Base-by-base conservation (phyloP, 2,888 invertebrate genomes). In the Ceramica pisi region DNA sequence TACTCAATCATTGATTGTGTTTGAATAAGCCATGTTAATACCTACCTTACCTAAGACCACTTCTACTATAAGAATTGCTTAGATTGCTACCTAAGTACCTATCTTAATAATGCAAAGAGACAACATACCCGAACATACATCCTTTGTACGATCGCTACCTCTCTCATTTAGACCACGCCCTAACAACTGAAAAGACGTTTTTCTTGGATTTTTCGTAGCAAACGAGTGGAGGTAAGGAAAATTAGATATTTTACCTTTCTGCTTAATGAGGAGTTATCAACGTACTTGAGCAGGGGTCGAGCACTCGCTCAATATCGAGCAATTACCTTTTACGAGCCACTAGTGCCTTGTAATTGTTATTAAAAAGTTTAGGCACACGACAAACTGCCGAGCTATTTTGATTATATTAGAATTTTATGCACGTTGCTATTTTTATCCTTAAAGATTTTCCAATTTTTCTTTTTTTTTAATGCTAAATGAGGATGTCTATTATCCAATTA, bases 241-340 rank as follows among this genome's bases (percentile, higher is more conserved):
- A 94, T 94, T 92, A 92, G 92, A 92, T 92, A 91, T 91, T 92
- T 92, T 89, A 88, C 89, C 86, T 86, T 74, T 82, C 78, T 81
- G 67, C 88, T 87, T 93, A 94, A 94, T 93, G 92, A 92, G 91
- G 88, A 90, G 89, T 92, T 92, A 93, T 91, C 90, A 89, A 79
- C 80, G 81, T 72, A 84, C 87, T 87, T 83, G 84, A 85, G 85
- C 77, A 75, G 76, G 77, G 81, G 86, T 87, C 87, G 83, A 83
- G 81, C 67, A 70, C 83, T 87, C 86, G 87, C 86, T 90, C 92
- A 90, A 91, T 93, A 91, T 90, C 87, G 79, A 82, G 89, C 89
- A 88, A 90, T 93, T 91, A 91, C 86, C 88, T 89, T 89, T 88
- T 88, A 91, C 82, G 87, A 80, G 75, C 81, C 78, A 72, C 83